Evolutionary conservation across 2,113 vertebrate genomes (phyloP), one percentile per base, ranked within the genome.

Genomic region (Nibea albiflora): DNA sequence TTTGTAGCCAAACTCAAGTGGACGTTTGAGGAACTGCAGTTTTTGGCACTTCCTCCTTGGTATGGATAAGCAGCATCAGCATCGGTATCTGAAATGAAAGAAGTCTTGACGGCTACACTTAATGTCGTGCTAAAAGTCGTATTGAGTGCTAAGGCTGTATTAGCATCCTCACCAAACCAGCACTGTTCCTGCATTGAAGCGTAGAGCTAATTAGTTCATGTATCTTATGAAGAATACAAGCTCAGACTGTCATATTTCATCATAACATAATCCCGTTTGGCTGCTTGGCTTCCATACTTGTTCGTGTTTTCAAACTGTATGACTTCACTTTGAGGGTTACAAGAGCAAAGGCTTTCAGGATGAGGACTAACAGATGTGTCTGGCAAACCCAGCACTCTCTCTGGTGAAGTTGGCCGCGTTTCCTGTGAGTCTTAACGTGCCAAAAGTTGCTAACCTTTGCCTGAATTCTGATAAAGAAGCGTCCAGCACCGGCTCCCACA

Each of bases 331-430:
- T 26, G 4, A 15, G 4, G 28, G 35, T 56, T 28, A n/a, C 31
- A 9, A 62, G 15, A 52, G 8, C n/a, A n/a, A 49, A 35, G 26
- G 4, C 31, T 16, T 60, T 35, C 12, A 35, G 26, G 57, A 16
- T 16, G 68, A 71, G 16, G 39, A 28, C 39, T 14, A 26, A 26
- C 68, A 44, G 35, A 57, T 71, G 69, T 46, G 64, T 44, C 42
- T 24, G 22, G 31, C 31, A 22, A 56, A 17, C 20, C 3, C 49
- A 17, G 6, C 31, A 0, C 15, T 56, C n/a, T 58, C 69, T 28
- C n/a, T n/a, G 47, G 35, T 26, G 24, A 71, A 22, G 42, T 53
- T n/a, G 19, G 66, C 47, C 9, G 28, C 0, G 31, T 14, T 42
- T 54, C 12, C 67, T 11, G 22, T 39, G 7, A 49, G 63, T 9